Evolutionary conservation across 2,113 vertebrate genomes (phyloP).

Genomic region (Eulemur macaco): DNA sequence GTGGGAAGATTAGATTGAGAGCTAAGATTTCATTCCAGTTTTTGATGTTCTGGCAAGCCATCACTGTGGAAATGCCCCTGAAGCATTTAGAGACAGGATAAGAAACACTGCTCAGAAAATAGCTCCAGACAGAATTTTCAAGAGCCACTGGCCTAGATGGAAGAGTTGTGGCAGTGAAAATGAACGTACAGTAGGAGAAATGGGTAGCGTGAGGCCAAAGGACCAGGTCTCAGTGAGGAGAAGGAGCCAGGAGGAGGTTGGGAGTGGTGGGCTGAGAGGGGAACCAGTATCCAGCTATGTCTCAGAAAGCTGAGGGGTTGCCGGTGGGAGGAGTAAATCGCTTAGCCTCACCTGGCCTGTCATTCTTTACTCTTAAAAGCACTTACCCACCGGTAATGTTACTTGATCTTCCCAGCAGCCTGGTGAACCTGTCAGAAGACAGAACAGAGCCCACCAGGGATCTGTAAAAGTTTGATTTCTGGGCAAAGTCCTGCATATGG

Average conservation of each 20-base stretch:
- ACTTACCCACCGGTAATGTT: background rate
- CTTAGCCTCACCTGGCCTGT: background rate
- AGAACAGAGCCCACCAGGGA: background rate
- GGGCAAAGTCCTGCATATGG: background rate
- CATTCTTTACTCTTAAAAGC: background rate
- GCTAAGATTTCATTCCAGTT: background rate
- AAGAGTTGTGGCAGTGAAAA: background rate
- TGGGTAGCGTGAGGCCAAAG: background rate
- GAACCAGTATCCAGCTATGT: background rate
- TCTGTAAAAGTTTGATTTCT: background rate
- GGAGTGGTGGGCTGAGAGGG: background rate
- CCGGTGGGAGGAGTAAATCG: background rate
- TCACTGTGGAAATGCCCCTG: background rate
- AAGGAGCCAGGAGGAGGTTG: background rate
- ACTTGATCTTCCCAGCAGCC: slow-evolving; percentile 28
- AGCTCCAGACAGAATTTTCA: background rate
- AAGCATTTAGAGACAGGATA: background rate
- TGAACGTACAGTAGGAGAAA: background rate
- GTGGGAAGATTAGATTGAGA: background rate
- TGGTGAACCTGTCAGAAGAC: background rate
- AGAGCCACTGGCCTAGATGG: background rate
- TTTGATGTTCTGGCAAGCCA: slow-evolving; percentile 6
- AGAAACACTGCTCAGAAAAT: background rate
- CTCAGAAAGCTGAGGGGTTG: background rate
- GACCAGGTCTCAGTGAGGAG: background rate